These are phyloP conservation scores for Poeciliopsis presidionis DNA, from an alignment of 2,797 vertebrate species.

Conservation along the genomic window DNA sequence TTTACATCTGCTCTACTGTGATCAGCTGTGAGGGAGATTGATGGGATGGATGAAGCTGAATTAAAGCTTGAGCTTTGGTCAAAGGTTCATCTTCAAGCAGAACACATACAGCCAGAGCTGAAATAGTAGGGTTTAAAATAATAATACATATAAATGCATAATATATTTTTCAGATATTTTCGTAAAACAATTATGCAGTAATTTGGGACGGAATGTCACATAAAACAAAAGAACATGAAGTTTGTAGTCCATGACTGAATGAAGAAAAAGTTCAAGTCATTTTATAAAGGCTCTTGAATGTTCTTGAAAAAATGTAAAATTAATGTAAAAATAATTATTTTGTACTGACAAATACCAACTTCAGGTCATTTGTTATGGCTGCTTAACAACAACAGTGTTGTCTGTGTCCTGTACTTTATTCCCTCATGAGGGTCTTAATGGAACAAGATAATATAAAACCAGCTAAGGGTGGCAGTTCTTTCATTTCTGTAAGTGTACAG, in stretches of 20 bases:
- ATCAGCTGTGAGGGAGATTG: neutral
- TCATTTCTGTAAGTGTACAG: constrained; percentile 34
- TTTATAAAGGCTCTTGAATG: neutral
- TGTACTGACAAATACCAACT: constrained; percentile 14
- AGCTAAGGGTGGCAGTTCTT: constrained; percentile 38
- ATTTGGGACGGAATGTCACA: neutral
- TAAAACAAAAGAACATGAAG: neutral
- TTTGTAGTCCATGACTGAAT: neutral
- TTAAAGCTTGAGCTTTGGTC: neutral
- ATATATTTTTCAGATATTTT: no score
- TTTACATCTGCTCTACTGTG: no score
- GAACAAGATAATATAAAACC: constrained; percentile 42
- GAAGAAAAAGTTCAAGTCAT: neutral
- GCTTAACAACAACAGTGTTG: constrained; percentile 27
- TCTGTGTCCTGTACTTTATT: constrained; percentile 7
- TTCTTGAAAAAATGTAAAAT: neutral
- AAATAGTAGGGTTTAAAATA: neutral
- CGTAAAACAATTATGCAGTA: no score
- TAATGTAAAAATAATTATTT: constrained; percentile 5
- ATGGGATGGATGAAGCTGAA: neutral
- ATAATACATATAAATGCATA: neutral
- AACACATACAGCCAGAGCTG: neutral
- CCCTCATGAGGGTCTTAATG: constrained; percentile 30
- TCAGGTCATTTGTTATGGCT: constrained; percentile 7
- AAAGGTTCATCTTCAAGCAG: neutral